Conservation (phyloP, 2,797 vertebrate genomes). For the Poeciliopsis paucimaculata region DNA sequence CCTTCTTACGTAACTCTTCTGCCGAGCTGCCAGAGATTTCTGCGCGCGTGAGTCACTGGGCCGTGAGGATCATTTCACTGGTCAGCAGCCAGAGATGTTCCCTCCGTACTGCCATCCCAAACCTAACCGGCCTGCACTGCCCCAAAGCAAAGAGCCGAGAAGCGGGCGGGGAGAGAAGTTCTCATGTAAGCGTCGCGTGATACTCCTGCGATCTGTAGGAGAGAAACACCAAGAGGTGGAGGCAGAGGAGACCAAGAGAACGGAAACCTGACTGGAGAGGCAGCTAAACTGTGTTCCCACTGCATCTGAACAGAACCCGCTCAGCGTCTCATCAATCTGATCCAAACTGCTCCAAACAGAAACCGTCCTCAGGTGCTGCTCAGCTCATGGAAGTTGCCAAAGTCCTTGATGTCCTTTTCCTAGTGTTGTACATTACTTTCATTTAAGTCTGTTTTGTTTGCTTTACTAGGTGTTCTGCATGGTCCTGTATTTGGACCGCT, state of each 20-base stretch:
- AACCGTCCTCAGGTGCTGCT: background rate
- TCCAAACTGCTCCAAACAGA: background rate
- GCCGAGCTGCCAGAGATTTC: constrained; percentile 30
- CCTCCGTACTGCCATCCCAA: constrained; percentile 9
- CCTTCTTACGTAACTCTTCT: constrained; percentile 56
- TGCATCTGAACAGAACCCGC: background rate
- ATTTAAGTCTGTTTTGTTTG: background rate
- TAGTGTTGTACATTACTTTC: background rate
- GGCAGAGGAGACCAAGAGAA: background rate
- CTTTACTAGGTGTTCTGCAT: background rate
- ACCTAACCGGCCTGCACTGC: constrained; percentile 24
- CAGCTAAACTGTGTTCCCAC: background rate
- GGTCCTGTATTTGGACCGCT: background rate
- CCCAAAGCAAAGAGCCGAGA: constrained; percentile 18
- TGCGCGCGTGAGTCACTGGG: constrained; percentile 23
- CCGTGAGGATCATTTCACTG: constrained; percentile 57
- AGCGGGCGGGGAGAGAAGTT: background rate
- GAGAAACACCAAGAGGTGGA: background rate
- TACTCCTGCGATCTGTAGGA: background rate
- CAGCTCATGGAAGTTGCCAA: background rate
- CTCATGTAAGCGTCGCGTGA: background rate
- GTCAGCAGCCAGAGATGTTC: constrained; percentile 50
- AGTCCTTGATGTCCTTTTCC: background rate
- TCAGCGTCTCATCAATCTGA: background rate
- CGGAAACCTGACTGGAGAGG: background rate